phyloP scores from a whole-genome alignment of 2,113 vertebrate genomes.

The Illadopsis cleaveri region DNA sequence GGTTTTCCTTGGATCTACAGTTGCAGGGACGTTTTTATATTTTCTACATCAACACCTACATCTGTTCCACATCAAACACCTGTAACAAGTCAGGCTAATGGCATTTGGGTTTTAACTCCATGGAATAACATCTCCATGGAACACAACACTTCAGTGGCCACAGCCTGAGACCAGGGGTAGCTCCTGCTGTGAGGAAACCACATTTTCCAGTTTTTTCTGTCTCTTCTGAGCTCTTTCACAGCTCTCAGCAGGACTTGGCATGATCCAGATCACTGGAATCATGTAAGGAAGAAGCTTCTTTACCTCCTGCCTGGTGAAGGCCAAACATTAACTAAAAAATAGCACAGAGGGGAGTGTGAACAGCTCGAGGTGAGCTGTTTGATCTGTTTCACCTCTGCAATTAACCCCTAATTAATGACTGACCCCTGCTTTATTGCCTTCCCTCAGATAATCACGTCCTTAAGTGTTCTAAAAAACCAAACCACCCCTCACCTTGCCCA shows the following conservation, averaged over 20 bases:
- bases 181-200: background rate
- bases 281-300: background rate
- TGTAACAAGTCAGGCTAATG: accelerated
- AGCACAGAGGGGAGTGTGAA: background rate
- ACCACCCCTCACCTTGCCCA: background rate
- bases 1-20: background rate
- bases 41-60: no score
- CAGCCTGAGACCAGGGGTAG: background rate
- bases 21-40: background rate
- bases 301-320: background rate
- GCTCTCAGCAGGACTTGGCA: background rate
- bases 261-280: background rate
- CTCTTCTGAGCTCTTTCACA: background rate
- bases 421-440: background rate
- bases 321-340: background rate
- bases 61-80: no score
- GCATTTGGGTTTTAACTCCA: background rate
- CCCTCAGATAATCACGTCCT: background rate
- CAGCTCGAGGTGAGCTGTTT: background rate
- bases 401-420: background rate
- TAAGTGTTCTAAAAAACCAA: background rate
- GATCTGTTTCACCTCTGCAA: background rate
- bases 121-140: background rate
- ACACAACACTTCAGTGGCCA: background rate
- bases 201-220: background rate